Evolutionary conservation across 2,113 vertebrate genomes (phyloP), one percentile per base, ranked within the genome.

Genomic region (Kryptolebias marmoratus): DNA sequence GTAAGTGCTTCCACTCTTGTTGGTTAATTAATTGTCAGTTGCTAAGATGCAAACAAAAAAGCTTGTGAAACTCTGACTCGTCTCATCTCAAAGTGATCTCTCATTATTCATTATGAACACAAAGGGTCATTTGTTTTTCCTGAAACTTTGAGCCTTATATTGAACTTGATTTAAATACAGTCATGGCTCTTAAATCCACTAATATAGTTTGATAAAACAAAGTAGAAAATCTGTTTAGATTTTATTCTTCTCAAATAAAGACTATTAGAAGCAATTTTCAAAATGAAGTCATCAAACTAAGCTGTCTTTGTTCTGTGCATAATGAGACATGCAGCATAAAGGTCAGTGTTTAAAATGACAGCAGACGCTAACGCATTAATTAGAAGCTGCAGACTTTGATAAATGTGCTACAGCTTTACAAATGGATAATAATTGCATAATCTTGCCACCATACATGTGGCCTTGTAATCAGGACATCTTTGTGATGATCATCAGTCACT

Each of bases 401-500:
- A 62, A 31, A 56, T 57, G 55, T 12, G 15, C 55, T 36, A 18
- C 48, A 64, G 82, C 28, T 27, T 65, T 59, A 57, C 54, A 68
- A 69, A 67, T 58, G 2, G 56, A 85, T 74, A 57, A 42, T 48
- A 79, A 77, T 80, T 68, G 50, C 53, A 61, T 67, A 57, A 79
- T 71, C 42, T 49, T 69, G 31, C 59, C 49, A 61, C 79, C 32
- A 62, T 81, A 53, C 49, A 54, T 15, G 42, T 18, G 50, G 62
- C 47, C 39, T 64, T 48, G 22, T 77, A 61, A 56, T 82, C 59
- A 45, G 13, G 67, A 85, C 52, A 22, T 54, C 60, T 54, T 62
- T 67, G 8, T 18, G 14, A 61, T 61, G 68, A 73, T 79, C 76
- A 73, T 87, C 68, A 69, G 58, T 88, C 68, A 73, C 61, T 61